Evolutionary conservation across 2,888 invertebrate species (phyloP), one percentile per base, ranked within the genome.

Genomic region (Dioctria rufipes): DNA sequence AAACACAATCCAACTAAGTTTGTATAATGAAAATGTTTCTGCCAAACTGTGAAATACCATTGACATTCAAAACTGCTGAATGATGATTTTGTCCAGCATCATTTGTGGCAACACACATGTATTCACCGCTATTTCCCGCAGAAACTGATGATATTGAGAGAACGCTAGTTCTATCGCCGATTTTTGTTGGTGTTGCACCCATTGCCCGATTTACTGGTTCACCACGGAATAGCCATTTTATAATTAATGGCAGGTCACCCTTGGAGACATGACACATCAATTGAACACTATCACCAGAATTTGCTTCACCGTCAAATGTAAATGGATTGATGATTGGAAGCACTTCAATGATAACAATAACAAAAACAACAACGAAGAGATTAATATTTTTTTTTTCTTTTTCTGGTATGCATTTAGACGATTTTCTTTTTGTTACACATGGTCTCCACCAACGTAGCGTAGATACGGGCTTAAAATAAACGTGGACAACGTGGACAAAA

Each of bases 81-180:
- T 91, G 90, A 85, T 90, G 91, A 87, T 90, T 90, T 84, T 89
- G 89, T 86, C 92, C 92, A 84, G 91, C 92, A 86, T 89, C 87
- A 88, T 92, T 92, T 85, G 89, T 90, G 84, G 92, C 92, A 83
- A 90, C 90, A 89, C 92, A 92, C 80, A 92, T 91, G 87, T 92
- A 93, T 87, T 91, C 92, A 87, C 93, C 93, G 86, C 92, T 91
- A 88, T 92, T 92, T 86, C 91, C 90, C 85, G 91, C 92, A 85
- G 91, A 91, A 85, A 93, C 93, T 82, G 91, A 90, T 84, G 93
- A 92, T 82, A 93, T 92, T 83, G 89, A 91, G 71, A 92, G 84
- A 39, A 91, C 89, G 84, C 90, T 88, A 80, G 88, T 87, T 37
- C 89, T 87, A 46, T 88, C 84, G 85, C 90, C 88, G 71, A 88